phyloP scores from a whole-genome alignment of 2,113 vertebrate genomes.

The Tiliqua scincoides region DNA sequence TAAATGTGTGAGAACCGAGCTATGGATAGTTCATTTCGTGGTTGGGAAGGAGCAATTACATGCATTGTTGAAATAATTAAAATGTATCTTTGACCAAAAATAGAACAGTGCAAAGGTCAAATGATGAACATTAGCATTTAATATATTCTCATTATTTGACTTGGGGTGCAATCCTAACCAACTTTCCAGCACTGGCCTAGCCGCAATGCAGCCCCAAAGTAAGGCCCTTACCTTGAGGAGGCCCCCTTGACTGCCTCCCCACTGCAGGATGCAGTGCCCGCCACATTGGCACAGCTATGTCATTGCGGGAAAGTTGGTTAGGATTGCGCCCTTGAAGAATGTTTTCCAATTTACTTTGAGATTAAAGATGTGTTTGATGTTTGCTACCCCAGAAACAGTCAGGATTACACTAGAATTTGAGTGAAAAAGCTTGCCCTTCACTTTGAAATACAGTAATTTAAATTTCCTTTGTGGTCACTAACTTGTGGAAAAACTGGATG shows the following conservation, averaged over 20 bases:
- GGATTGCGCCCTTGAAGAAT: too few relatives aligned
- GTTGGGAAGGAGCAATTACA: not conserved
- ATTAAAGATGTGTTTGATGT: not conserved
- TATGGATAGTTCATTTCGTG: too few relatives aligned
- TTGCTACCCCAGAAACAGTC: not conserved
- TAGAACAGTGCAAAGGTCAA: not conserved
- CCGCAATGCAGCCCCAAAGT: too few relatives aligned
- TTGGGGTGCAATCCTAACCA: too few relatives aligned
- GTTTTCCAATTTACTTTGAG: not conserved
- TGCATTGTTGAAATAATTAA: not conserved
- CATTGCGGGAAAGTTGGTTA: too few relatives aligned
- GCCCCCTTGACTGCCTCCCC: too few relatives aligned
- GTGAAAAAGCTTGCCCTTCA: not conserved
- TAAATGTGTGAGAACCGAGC: too few relatives aligned
- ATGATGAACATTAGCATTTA: not conserved
- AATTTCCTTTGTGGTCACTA: not conserved
- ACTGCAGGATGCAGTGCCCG: too few relatives aligned
- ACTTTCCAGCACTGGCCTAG: too few relatives aligned
- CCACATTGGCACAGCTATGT: too few relatives aligned
- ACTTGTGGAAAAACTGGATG: not conserved
- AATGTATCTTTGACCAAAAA: not conserved
- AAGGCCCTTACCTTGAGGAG: too few relatives aligned
- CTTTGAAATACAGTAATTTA: not conserved
- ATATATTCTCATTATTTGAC: not conserved
- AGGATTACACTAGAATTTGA: not conserved